Evolutionary conservation across 2,797 vertebrate species (phyloP), one percentile per base, ranked within the genome.

Genomic region (Alosa sapidissima): DNA sequence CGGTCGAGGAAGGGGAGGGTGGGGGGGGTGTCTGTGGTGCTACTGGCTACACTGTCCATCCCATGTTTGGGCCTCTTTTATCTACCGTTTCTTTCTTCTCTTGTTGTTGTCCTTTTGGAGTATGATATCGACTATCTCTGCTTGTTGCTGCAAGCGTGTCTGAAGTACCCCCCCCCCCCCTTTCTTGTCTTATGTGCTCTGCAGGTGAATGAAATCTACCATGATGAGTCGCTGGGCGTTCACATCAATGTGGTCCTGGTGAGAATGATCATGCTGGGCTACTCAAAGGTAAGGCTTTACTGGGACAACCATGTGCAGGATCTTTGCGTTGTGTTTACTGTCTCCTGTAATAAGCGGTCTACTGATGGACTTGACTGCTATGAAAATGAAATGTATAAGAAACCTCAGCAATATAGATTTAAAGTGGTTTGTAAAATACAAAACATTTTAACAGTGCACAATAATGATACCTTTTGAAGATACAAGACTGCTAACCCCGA

Each of bases 141-240:
- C 33, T n/a, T 68, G 11, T 19, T 75, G 16, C 68, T 41, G 36
- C 10, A 13, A 1, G 13, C 16, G 68, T 72, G 28, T 75, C 36
- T 60, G 65, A 68, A 68, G 65, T 68, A 21, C 52, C 52, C 52
- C 16, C 7, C 7, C 13, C 8, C n/a, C 58, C 5, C n/a, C n/a
- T n/a, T 62, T 13, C 13, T 5, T 24, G 28, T 41, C 28, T 6
- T 13, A 11, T 72, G n/a, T 65, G 62, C 62, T 28, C 89, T 86
- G 86, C 92, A 99, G 98, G 98, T 99, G 89, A 99, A 99, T 84
- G 98, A 99, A 92, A 99, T 99, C 89, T 99, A 99, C 94, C 98
- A 99, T 0, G 98, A 99, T 5, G 98, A 99, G 82, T 99, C 98
- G 0, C 92, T 99, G 21, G 98, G 97, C 0, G 95, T 96, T 16